These are phyloP conservation scores for Cebidichthys violaceus DNA, from an alignment of 2,113 vertebrate genomes.

Conservation along the genomic window DNA sequence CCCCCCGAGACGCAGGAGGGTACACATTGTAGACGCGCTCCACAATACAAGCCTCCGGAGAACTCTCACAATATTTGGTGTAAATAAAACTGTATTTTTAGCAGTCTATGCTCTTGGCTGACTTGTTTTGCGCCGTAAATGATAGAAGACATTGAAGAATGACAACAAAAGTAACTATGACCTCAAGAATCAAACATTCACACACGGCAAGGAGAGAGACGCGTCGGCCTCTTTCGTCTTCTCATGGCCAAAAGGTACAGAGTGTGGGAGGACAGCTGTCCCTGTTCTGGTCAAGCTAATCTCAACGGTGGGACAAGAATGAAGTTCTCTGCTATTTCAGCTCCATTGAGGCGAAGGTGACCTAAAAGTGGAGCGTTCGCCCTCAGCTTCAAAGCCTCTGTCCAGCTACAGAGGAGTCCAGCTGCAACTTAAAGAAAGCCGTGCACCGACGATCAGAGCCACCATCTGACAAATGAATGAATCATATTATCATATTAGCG, in stretches of 20 bases:
- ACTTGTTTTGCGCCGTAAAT: neutral
- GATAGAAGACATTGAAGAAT: neutral
- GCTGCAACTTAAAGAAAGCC: neutral
- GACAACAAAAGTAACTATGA: neutral
- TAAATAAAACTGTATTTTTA: neutral
- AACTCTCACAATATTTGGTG: neutral
- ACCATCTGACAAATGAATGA: neutral
- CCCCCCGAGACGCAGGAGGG: neutral
- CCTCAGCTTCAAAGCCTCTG: neutral
- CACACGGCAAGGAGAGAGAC: neutral
- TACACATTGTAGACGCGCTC: neutral
- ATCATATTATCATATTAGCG: neutral
- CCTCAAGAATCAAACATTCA: neutral
- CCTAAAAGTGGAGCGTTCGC: neutral
- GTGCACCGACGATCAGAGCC: neutral
- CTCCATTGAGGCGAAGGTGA: neutral
- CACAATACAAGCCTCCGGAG: slow-evolving; percentile 1
- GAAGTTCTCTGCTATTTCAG: neutral
- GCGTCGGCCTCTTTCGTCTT: no score
- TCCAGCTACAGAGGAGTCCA: neutral
- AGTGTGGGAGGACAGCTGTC: neutral
- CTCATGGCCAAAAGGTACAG: neutral
- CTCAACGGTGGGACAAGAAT: neutral
- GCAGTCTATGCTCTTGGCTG: neutral
- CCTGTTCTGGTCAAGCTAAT: neutral